Conservation (phyloP, 2,888 invertebrate species). For the Agrotis exclamationis region DNA sequence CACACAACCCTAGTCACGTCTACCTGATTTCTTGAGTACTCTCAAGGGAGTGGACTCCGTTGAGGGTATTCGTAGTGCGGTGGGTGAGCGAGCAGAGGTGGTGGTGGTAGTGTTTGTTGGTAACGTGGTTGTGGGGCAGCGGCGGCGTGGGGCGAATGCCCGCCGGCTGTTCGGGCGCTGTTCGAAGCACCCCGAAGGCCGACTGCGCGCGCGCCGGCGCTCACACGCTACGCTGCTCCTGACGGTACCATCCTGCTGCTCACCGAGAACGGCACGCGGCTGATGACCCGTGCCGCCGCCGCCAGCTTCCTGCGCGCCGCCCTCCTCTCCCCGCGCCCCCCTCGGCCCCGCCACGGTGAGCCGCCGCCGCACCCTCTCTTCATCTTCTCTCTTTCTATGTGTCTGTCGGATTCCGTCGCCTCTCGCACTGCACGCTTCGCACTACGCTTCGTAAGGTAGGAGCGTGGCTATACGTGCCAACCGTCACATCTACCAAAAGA, state of each 20-base stretch:
- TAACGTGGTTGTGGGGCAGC: conserved; percentile 90
- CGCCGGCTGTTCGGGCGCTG: conserved; percentile 90
- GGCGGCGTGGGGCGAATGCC: conserved; percentile 88
- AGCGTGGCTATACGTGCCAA: conserved; percentile 76
- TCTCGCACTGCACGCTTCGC: conserved; percentile 90
- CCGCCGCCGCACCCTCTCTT: conserved; percentile 87
- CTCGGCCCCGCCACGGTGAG: conserved; percentile 90
- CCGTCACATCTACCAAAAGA: conserved; percentile 32
- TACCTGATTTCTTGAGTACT: conserved; percentile 83
- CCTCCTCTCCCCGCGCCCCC: conserved; percentile 90
- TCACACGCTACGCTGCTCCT: conserved; percentile 92
- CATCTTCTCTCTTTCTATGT: conserved; percentile 85
- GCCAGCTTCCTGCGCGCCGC: conserved; percentile 90
- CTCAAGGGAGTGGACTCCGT: conserved; percentile 82
- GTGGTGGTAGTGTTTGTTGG: conserved; percentile 83
- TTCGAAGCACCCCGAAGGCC: conserved; percentile 87
- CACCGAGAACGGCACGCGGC: conserved; percentile 92
- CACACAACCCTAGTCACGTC: conserved; percentile 80
- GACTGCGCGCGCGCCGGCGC: conserved; percentile 86
- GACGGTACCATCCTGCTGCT: conserved; percentile 92
- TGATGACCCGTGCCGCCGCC: conserved; percentile 90
- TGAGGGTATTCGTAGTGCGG: conserved; percentile 86
- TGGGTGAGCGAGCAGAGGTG: conserved; percentile 74
- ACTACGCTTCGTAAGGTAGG: conserved; percentile 89
- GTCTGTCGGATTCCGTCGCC: conserved; percentile 88